These are phyloP conservation scores for Ctenomys sociabilis DNA, from an alignment of 2,113 vertebrate genomes.

Conservation along the genomic window DNA sequence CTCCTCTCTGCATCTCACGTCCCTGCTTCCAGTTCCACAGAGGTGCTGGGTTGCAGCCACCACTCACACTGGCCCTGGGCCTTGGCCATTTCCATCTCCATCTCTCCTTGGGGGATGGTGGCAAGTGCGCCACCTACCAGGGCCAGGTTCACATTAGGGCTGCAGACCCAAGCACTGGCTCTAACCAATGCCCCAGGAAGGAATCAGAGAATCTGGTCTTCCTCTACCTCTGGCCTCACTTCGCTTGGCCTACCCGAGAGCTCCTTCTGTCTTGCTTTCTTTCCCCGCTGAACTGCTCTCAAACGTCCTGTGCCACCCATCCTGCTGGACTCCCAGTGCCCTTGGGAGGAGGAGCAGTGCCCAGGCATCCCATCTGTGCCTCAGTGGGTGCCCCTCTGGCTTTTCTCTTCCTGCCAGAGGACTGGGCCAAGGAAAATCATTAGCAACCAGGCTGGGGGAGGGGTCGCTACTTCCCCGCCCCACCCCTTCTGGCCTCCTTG, in stretches of 20 bases:
- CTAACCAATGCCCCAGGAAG: background rate
- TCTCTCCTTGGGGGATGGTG: background rate
- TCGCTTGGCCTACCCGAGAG: background rate
- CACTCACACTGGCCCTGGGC: background rate
- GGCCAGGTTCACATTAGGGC: rapidly evolving
- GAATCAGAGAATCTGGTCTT: background rate
- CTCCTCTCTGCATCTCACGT: background rate
- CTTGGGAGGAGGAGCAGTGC: background rate
- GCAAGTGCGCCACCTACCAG: background rate
- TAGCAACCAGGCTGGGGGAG: conserved; percentile 76
- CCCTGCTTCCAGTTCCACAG: background rate
- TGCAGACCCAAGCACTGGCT: background rate
- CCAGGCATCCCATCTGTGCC: conserved; percentile 57
- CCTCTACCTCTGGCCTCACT: background rate
- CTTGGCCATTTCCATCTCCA: rapidly evolving
- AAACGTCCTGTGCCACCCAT: background rate
- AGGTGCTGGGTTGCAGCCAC: background rate
- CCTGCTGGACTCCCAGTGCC: conserved; percentile 53
- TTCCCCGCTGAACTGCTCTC: background rate
- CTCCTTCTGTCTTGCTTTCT: background rate
- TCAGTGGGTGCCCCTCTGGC: conserved; percentile 57
- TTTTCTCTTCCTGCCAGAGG: conserved; percentile 71
- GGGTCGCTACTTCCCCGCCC: conserved; percentile 67
- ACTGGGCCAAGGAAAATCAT: conserved; percentile 78
- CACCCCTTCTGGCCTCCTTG: conserved; percentile 71